Evolutionary conservation across 2,888 invertebrate species (phyloP), one percentile per base, ranked within the genome.

Genomic region (Phortica okadai): DNA sequence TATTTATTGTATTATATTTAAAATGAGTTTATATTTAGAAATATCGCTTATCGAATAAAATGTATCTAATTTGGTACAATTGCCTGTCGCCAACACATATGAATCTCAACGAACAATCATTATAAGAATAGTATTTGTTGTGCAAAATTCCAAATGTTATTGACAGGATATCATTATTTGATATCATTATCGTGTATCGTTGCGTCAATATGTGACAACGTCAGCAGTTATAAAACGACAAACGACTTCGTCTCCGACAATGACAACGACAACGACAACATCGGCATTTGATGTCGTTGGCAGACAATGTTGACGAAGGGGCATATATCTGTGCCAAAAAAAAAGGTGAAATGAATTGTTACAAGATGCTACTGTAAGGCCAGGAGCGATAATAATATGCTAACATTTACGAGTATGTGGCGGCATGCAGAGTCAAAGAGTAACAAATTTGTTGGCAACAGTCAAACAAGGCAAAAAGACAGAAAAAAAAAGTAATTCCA

Each of bases 151-250:
- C 81, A 80, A 82, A 80, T 88, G 90, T 78, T 80, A 81, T 81
- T 90, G 90, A 88, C 90, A 90, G 90, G 79, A 85, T 88, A 90
- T 90, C 89, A 90, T 88, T 90, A 89, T 90, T 86, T 84, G 83
- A 87, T 85, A 85, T 86, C 88, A 89, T 89, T 87, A 89, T 88
- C 84, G 83, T 82, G 83, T 86, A 85, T 88, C 81, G 84, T 73
- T 79, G 82, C 81, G 80, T 76, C 78, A 76, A 79, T 81, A 84
- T 84, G 79, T 79, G 78, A 79, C 72, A 75, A 16, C 58, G 21
- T 33, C 74, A 74, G 54, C 74, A 66, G 59, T 66, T 62, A 56
- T 56, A 33, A 33, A 33, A 33, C 33, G 33, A 33, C 33, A 33
- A 33, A 33, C 33, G 33, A 33, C 33, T 33, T 33, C 33, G 33